These are phyloP conservation scores for Teleiodes luculella DNA, from an alignment of 2,888 invertebrate genomes.

Conservation along the genomic window DNA sequence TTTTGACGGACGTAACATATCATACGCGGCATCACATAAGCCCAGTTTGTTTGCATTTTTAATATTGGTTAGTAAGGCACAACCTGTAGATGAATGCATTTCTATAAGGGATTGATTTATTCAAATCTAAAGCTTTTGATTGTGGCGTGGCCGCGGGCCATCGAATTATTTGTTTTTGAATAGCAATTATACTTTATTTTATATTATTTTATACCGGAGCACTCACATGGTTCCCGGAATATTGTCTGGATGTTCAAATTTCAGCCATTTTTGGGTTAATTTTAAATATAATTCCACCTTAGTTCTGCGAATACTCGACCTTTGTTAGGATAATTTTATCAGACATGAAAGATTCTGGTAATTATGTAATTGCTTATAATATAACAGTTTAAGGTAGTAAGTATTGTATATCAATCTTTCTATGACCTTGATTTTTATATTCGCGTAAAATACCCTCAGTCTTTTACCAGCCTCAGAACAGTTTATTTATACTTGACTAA, in stretches of 20 bases:
- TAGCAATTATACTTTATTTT: slow-evolving; percentile 78
- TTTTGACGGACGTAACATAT: no score
- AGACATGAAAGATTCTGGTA: background rate
- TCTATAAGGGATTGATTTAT: slow-evolving; percentile 77
- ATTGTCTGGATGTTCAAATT: slow-evolving; percentile 43
- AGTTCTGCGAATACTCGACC: background rate
- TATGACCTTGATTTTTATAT: background rate
- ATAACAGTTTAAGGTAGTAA: background rate
- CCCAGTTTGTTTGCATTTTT: background rate
- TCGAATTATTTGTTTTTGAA: slow-evolving; percentile 76
- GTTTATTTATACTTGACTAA: no score
- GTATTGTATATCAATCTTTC: no score
- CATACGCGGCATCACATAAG: no score
- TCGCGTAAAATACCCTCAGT: background rate
- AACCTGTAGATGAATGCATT: slow-evolving; percentile 67
- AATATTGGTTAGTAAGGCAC: background rate
- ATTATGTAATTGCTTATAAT: background rate
- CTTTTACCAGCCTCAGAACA: no score
- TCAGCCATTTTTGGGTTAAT: slow-evolving; percentile 5
- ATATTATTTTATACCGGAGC: slow-evolving; percentile 42
- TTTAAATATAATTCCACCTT: background rate
- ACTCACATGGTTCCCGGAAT: slow-evolving; percentile 72
- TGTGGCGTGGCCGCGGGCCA: slow-evolving; percentile 64
- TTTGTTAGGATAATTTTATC: background rate
- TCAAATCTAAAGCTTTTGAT: slow-evolving; percentile 73